Percentiles rank a stretch among this genome's conserved stretches.
These are phyloP conservation scores for Tenthredo mesomela DNA, from an alignment of 2,888 invertebrate genomes.

Conservation along the genomic window DNA sequence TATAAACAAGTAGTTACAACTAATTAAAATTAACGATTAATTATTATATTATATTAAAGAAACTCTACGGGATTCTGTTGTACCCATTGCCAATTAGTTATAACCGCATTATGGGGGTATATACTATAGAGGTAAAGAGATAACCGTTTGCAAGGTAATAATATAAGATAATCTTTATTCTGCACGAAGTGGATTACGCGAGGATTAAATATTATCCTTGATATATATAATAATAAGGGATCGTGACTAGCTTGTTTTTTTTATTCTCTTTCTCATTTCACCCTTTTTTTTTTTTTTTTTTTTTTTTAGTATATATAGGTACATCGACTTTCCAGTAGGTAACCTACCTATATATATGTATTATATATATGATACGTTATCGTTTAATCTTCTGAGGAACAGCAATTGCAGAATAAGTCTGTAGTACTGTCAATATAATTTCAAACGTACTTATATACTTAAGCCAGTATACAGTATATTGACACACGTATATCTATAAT, in stretches of 20 bases:
- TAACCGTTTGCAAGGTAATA: conserved; percentile 20
- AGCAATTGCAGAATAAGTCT: not conserved
- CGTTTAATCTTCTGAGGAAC: not conserved
- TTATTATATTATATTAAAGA: conserved; percentile 67
- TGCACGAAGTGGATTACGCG: conserved; percentile 15
- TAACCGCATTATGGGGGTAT: not conserved
- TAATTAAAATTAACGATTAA: conserved; percentile 75
- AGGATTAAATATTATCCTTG: conserved; percentile 17
- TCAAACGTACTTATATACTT: not conserved
- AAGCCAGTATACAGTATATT: not conserved
- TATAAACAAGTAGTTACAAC: conserved; percentile 61
- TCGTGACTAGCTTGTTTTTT: not conserved
- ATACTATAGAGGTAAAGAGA: not conserved
- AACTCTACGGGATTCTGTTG: conserved; percentile 63
- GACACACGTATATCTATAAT: conserved; percentile 1
- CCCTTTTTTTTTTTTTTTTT: no score
- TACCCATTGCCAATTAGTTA: conserved; percentile 71
- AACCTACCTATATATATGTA: no score
- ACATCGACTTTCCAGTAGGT: not conserved
- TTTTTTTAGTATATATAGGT: not conserved
- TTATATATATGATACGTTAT: not conserved
- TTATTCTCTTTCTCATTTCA: not conserved
- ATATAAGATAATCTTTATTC: conserved; percentile 41
- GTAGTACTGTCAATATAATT: not conserved
- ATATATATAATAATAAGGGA: conserved; percentile 1